Evolutionary conservation across 2,797 vertebrate genomes (phyloP).

Genomic region (Clarias fuscus): DNA sequence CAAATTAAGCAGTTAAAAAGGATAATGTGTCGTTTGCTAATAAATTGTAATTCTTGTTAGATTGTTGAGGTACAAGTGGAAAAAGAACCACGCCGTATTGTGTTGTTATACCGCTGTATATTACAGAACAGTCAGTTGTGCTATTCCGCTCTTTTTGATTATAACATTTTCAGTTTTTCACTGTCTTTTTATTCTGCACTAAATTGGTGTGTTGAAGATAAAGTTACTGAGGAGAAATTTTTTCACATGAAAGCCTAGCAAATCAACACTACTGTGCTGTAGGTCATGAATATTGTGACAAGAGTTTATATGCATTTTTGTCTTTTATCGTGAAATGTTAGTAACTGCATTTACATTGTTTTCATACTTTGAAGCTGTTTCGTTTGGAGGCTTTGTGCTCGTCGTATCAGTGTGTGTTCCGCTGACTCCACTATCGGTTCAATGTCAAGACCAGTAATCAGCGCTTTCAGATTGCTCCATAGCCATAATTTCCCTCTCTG

Average conservation of each 20-base stretch:
- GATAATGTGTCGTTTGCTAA: not conserved
- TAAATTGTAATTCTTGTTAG: not conserved
- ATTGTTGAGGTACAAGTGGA: not conserved
- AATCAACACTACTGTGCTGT: not conserved
- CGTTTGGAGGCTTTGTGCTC: not conserved
- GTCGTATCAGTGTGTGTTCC: conserved; percentile 38
- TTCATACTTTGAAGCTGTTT: not conserved
- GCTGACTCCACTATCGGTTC: conserved; percentile 57
- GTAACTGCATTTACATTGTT: not conserved
- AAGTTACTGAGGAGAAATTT: not conserved
- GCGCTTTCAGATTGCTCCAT: conserved; percentile 56
- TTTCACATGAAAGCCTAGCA: not conserved
- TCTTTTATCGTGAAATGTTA: not conserved
- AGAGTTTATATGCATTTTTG: not conserved
- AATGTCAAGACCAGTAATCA: conserved; percentile 65
- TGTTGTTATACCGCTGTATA: not conserved
- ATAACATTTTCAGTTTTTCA: not conserved
- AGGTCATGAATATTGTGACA: not conserved
- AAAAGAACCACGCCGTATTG: not conserved
- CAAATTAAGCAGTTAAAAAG: not conserved
- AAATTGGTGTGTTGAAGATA: not conserved
- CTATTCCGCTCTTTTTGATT: not conserved
- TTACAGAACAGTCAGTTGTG: not conserved
- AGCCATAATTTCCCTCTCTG: conserved; percentile 46
- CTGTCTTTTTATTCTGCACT: not conserved